These are phyloP conservation scores for Xanthorhoe spadicearia DNA, from an alignment of 2,888 invertebrate genomes.

Conservation along the genomic window DNA sequence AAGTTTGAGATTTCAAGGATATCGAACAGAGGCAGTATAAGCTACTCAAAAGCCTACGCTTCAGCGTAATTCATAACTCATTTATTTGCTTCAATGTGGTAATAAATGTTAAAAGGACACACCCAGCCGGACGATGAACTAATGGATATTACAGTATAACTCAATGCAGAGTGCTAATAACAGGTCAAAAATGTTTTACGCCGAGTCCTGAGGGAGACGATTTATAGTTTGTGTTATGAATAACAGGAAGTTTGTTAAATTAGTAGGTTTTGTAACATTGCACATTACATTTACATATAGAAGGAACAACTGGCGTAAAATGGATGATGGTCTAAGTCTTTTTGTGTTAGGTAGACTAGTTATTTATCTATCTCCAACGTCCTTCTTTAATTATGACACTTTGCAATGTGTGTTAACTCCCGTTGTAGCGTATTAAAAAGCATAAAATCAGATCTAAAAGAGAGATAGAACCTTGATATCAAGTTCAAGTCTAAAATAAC, in stretches of 20 bases:
- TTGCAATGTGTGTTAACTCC: no score
- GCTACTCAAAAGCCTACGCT: slow-evolving; percentile 5
- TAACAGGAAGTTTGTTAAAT: slow-evolving; percentile 22
- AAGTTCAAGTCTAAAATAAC: slow-evolving; percentile 21
- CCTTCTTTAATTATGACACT: no score
- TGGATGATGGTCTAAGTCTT: no score
- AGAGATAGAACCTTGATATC: slow-evolving; percentile 25
- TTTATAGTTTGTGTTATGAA: slow-evolving; percentile 37
- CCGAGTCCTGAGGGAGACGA: slow-evolving; percentile 30
- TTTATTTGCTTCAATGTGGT: no score
- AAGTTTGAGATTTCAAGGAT: not conserved
- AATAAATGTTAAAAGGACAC: slow-evolving; percentile 31
- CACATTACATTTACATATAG: no score
- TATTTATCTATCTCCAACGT: no score
- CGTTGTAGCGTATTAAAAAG: no score
- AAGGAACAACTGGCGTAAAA: no score
- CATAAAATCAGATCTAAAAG: not conserved
- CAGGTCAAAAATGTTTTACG: slow-evolving; percentile 38
- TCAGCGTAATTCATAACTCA: slow-evolving; percentile 2
- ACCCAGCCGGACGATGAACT: slow-evolving; percentile 51
- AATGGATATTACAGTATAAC: slow-evolving; percentile 49
- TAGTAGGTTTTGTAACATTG: slow-evolving; percentile 1
- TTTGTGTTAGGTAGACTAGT: no score
- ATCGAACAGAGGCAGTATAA: slow-evolving; percentile 4
- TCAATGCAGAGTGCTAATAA: slow-evolving; percentile 46